Evolutionary conservation across 2,797 vertebrate species (phyloP).

Genomic region (Alauda arvensis): DNA sequence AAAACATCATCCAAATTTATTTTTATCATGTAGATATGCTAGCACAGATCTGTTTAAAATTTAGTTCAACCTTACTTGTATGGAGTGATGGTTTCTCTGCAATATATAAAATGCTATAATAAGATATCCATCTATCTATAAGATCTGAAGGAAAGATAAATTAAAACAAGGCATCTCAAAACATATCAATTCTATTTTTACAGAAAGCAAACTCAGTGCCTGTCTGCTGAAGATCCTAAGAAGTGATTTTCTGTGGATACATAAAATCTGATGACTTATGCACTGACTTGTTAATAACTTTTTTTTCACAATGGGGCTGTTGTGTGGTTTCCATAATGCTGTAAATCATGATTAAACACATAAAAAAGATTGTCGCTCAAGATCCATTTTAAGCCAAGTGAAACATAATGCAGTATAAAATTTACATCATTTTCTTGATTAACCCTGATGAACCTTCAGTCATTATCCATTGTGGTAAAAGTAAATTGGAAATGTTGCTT

Average conservation of each 20-base stretch:
- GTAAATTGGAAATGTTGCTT: slow-evolving; percentile 64
- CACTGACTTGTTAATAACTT: not conserved
- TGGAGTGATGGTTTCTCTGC: not conserved
- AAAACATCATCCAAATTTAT: not conserved
- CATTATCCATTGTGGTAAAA: slow-evolving; percentile 62
- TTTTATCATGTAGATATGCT: not conserved
- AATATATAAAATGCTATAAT: not conserved
- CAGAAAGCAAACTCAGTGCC: not conserved
- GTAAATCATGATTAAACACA: slow-evolving; percentile 58
- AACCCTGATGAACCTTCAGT: slow-evolving; percentile 63
- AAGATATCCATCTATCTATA: not conserved
- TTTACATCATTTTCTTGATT: slow-evolving; percentile 68
- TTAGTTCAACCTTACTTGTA: not conserved
- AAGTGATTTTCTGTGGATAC: slow-evolving; percentile 6
- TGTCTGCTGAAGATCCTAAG: not conserved
- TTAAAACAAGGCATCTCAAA: slow-evolving; percentile 20
- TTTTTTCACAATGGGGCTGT: slow-evolving; percentile 4
- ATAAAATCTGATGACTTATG: slow-evolving; percentile 43
- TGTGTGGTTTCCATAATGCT: slow-evolving; percentile 33
- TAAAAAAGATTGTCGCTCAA: slow-evolving; percentile 30
- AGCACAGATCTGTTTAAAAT: not conserved
- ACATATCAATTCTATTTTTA: not conserved
- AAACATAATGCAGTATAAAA: slow-evolving; percentile 54
- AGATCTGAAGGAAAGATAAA: not conserved
- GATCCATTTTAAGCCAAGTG: slow-evolving; percentile 54